These are phyloP conservation scores for Ptycholaimellus sp. DNA, from an alignment of 2,888 invertebrate species.

Conservation along the genomic window DNA sequence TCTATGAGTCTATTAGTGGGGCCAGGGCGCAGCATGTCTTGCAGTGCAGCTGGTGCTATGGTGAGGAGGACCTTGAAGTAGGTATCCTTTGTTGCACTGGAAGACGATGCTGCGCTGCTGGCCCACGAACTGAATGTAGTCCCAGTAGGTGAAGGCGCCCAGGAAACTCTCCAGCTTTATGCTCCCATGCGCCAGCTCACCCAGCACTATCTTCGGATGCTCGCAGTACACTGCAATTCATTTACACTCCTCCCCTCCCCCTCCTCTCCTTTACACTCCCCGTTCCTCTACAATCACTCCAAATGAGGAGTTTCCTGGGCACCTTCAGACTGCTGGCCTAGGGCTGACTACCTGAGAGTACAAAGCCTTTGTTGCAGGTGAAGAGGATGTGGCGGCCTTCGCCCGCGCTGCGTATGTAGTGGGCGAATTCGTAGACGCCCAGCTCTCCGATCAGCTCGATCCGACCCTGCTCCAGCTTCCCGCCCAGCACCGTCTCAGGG, in stretches of 20 bases:
- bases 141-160: background rate
- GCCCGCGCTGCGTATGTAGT: slow-evolving; percentile 24
- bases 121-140: slow-evolving; percentile 29
- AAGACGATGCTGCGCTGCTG: slow-evolving; percentile 87
- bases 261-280: no score
- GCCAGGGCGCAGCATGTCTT: background rate
- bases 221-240: background rate
- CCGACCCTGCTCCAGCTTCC: slow-evolving; percentile 24
- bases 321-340: no score
- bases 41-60: background rate
- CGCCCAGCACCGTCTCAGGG: slow-evolving; percentile 18
- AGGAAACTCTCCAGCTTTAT: background rate
- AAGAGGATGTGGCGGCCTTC: slow-evolving; percentile 23
- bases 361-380: slow-evolving; percentile 24
- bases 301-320: no score
- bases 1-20: slow-evolving; percentile 1
- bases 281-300: no score
- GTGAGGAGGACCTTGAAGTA: slow-evolving; percentile 30
- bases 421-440: slow-evolving; percentile 30
- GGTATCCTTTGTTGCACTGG: slow-evolving; percentile 73
- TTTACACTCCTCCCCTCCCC: no score
- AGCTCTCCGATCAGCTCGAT: slow-evolving; percentile 27
- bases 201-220: background rate
- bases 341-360: no score
- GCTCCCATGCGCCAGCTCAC: background rate